These are phyloP conservation scores for Lates calcarifer DNA, from an alignment of 2,113 vertebrate genomes.

Conservation along the genomic window DNA sequence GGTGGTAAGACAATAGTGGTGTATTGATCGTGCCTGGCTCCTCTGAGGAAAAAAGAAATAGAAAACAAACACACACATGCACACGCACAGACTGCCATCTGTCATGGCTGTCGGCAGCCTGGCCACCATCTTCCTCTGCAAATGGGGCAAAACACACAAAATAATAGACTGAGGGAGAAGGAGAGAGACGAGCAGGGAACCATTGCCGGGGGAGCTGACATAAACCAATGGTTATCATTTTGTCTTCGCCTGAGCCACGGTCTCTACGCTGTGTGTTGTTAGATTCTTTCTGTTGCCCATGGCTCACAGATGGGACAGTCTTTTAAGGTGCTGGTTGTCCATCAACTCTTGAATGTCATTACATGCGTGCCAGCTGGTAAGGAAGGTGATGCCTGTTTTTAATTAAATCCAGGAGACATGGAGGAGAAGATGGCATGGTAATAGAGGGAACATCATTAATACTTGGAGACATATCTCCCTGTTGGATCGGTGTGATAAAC, in stretches of 20 bases:
- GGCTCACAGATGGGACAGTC: constrained; percentile 42
- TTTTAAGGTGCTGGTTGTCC: constrained; percentile 47
- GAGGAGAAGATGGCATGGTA: constrained; percentile 18
- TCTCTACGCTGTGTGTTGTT: not conserved
- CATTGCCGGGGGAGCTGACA: constrained; percentile 38
- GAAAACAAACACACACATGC: constrained; percentile 64
- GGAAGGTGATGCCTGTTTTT: constrained; percentile 40
- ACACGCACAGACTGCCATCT: constrained; percentile 70
- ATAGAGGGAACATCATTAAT: constrained; percentile 33
- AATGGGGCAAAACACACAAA: constrained; percentile 75
- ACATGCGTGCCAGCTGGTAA: constrained; percentile 43
- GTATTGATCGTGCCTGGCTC: constrained; percentile 69
- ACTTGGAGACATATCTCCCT: constrained; percentile 39
- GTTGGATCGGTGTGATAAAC: constrained; percentile 52
- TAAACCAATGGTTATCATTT: constrained; percentile 47
- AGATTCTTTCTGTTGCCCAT: not conserved
- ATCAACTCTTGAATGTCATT: constrained; percentile 57
- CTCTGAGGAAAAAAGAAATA: constrained; percentile 43
- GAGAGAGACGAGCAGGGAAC: constrained; percentile 29
- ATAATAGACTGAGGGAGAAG: constrained; percentile 68
- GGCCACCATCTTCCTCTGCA: constrained; percentile 73
- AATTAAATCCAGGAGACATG: constrained; percentile 55
- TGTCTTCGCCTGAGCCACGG: constrained; percentile 8
- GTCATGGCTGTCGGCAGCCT: constrained; percentile 74
- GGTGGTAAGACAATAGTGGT: constrained; percentile 49